A percentile compares a stretch with the other conserved stretches of the same genome.
These are phyloP conservation scores for Apeira syringaria DNA, from an alignment of 2,888 invertebrate species.

Conservation along the genomic window DNA sequence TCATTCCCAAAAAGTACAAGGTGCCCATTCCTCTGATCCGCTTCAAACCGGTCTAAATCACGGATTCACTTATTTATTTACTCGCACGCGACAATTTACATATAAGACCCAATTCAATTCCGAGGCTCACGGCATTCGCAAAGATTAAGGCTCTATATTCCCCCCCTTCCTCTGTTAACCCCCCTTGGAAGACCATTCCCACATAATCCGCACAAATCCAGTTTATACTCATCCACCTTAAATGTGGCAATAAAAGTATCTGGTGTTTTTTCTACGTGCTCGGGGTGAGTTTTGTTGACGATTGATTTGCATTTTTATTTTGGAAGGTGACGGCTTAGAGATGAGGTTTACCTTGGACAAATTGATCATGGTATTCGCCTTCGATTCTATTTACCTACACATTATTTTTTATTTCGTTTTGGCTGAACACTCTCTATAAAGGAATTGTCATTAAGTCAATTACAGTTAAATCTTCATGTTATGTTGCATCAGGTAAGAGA, in stretches of 20 bases:
- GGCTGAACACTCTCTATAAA: no score
- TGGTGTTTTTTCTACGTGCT: conserved; percentile 54
- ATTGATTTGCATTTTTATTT: conserved; percentile 24
- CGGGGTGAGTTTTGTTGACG: conserved; percentile 18
- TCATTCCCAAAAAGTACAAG: conserved; percentile 32
- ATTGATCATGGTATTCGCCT: not conserved
- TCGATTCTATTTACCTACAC: not conserved
- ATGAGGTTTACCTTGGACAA: not conserved
- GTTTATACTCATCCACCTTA: conserved; percentile 83
- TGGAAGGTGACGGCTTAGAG: not conserved
- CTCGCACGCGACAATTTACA: conserved; percentile 77
- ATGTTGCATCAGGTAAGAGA: no score
- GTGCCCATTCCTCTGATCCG: conserved; percentile 56
- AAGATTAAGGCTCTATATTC: conserved; percentile 70
- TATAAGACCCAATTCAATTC: conserved; percentile 79
- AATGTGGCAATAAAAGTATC: conserved; percentile 77
- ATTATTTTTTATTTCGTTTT: no score
- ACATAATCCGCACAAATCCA: conserved; percentile 80
- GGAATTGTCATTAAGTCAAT: no score
- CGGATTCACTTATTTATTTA: conserved; percentile 74
- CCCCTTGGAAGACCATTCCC: conserved; percentile 57
- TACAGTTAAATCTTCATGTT: no score
- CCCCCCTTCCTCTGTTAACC: conserved; percentile 36
- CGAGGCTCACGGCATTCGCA: conserved; percentile 69
- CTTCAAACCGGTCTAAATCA: conserved; percentile 66